Percentiles rank a stretch among this genome's conserved stretches.
Conservation (phyloP, 1,140 invertebrate species). For the Nephila pilipes region DNA sequence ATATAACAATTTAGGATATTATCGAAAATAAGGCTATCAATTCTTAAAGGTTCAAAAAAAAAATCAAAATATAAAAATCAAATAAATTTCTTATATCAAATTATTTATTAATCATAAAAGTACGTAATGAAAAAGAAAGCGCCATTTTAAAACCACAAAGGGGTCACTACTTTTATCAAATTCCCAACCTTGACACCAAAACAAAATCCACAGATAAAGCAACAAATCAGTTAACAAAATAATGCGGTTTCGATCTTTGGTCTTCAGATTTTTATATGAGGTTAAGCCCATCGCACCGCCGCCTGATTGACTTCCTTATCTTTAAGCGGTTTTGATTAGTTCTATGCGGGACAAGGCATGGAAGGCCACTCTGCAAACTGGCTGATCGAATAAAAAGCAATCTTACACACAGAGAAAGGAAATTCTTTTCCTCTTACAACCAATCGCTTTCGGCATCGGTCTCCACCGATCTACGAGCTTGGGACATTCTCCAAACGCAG, state of each 20-base stretch:
- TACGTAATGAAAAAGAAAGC: too few species aligned
- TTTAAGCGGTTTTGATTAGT: background rate
- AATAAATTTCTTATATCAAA: too few species aligned
- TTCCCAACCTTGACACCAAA: background rate
- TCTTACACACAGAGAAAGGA: background rate
- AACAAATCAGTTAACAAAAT: background rate
- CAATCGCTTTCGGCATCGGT: slow-evolving; percentile 36
- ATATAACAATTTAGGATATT: too few species aligned
- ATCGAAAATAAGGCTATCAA: too few species aligned
- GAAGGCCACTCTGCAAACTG: background rate
- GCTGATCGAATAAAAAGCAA: slow-evolving; percentile 22
- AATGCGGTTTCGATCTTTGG: background rate
- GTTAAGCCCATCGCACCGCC: background rate
- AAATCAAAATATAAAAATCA: too few species aligned
- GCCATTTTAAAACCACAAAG: too few species aligned
- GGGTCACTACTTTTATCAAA: background rate
- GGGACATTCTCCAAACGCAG: background rate
- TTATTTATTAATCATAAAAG: too few species aligned
- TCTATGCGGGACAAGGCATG: background rate
- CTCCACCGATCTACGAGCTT: background rate
- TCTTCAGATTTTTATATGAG: background rate
- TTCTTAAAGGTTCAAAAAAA: too few species aligned
- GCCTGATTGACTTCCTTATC: background rate
- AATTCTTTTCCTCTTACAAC: slow-evolving; percentile 16
- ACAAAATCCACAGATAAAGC: background rate